Evolutionary conservation across 2,888 invertebrate species (phyloP).

Genomic region (Hemistola chrysoprasaria): DNA sequence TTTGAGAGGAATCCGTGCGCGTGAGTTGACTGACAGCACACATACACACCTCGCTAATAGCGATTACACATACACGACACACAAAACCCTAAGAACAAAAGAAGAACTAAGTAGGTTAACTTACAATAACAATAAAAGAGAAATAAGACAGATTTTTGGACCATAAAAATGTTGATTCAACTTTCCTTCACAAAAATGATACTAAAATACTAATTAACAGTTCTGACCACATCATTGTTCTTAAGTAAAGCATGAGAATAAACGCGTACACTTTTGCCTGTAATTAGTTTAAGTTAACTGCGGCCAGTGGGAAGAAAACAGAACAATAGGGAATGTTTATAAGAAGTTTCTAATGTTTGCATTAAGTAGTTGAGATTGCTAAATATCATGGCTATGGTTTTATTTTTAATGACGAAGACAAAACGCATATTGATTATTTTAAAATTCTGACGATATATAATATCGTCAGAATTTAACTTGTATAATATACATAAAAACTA

Average conservation of each 20-base stretch:
- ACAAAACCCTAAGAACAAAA: no score
- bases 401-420: background rate
- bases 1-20: slow-evolving; percentile 73
- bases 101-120: background rate
- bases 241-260: slow-evolving; percentile 72
- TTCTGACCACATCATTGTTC: slow-evolving; percentile 59
- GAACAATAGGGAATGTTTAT: slow-evolving; percentile 64
- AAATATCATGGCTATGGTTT: slow-evolving; percentile 10
- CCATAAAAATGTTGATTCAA: slow-evolving; percentile 12
- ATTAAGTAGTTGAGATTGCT: slow-evolving; percentile 36
- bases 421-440: no score
- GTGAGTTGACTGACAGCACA: slow-evolving; percentile 53
- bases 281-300: slow-evolving; percentile 69
- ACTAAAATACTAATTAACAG: slow-evolving; percentile 44
- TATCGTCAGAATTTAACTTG: no score
- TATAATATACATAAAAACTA: no score
- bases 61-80: slow-evolving; percentile 13
- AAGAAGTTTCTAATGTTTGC: slow-evolving; percentile 58
- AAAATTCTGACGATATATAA: no score
- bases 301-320: slow-evolving; percentile 66
- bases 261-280: slow-evolving; percentile 58
- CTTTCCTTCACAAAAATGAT: slow-evolving; percentile 29
- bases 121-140: slow-evolving; percentile 1
- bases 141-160: slow-evolving; percentile 1
- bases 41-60: slow-evolving; percentile 19